Evolutionary conservation across 2,113 vertebrate species (phyloP).

Genomic region (Dunckerocampus dactyliophorus): DNA sequence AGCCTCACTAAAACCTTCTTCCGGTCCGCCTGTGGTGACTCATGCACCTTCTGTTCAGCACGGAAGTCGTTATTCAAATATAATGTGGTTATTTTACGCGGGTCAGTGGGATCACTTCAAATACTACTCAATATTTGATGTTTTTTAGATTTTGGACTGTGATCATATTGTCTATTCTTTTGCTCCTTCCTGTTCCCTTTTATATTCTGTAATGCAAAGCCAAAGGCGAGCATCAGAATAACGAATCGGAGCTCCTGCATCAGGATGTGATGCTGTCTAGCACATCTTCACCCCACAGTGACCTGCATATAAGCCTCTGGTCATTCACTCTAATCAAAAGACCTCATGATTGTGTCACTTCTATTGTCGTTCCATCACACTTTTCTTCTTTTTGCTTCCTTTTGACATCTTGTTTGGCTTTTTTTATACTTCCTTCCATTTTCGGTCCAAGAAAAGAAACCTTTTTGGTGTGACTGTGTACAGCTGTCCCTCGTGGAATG

Average conservation of each 20-base stretch:
- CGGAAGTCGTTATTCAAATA: no score
- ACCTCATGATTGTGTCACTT: background rate
- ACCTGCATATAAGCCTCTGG: background rate
- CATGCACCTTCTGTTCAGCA: background rate
- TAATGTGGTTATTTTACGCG: background rate
- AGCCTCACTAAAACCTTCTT: background rate
- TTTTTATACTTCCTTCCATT: no score
- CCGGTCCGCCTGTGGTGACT: background rate
- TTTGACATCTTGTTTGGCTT: background rate
- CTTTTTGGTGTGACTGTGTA: no score
- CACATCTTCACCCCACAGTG: conserved; percentile 3
- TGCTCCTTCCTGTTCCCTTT: background rate
- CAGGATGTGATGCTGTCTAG: background rate
- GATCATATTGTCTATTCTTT: background rate
- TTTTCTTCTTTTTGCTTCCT: background rate
- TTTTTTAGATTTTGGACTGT: background rate
- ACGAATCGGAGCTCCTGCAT: background rate
- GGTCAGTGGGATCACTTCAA: no score
- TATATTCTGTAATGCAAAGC: background rate
- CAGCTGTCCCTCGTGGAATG: no score
- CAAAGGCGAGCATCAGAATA: background rate
- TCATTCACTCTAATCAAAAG: background rate
- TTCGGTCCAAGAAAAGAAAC: no score
- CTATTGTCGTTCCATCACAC: background rate
- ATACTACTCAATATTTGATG: no score